Evolutionary conservation across 2,888 invertebrate genomes (phyloP), one percentile per base, ranked within the genome.

Genomic region (Urechis unicinctus): DNA sequence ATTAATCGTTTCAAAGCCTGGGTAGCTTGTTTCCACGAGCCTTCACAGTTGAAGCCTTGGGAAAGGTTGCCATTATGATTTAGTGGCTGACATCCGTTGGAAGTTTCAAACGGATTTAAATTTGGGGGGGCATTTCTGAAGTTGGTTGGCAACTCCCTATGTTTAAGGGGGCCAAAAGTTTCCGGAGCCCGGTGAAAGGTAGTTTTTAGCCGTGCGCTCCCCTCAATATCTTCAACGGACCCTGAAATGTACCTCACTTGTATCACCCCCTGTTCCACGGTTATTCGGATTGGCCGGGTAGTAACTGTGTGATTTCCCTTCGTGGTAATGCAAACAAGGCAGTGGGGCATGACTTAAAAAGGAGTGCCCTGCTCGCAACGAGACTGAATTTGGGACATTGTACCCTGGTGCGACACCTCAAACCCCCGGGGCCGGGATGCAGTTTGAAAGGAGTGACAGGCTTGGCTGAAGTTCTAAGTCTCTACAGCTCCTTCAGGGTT

Each of bases 391-490:
- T 36, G 9, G 9, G 36, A 36, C 17, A 9, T 17, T 36, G 9
- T 36, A 17, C 9, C 45, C n/a, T 9, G 17, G 21, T 57, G 51
- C 13, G 44, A 43, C 17, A 58, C 31, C 13, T 42, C 48, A 25
- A 24, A 48, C 30, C 36, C 30, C 30, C 54, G 52, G 13, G n/a
- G n/a, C n/a, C 48, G n/a, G 17, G 31, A 30, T 45, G 53, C 60
- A 13, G 52, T 55, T n/a, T 44, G 21, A 61, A 41, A 3, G 60
- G 47, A n/a, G 61, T 61, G 21, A 17, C 42, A 2, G 61, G 9
- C 24, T 24, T 50, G 28, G 41, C 55, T 24, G 4, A 9, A 4
- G 60, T 55, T 42, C 55, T 45, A 31, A 61, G 59, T 52, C 28
- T 29, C 50, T 25, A 47, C 6, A 13, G 45, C 22, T 43, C 61